Evolutionary conservation across 2,888 invertebrate species (phyloP).

Genomic region (Drosophila formosana): DNA sequence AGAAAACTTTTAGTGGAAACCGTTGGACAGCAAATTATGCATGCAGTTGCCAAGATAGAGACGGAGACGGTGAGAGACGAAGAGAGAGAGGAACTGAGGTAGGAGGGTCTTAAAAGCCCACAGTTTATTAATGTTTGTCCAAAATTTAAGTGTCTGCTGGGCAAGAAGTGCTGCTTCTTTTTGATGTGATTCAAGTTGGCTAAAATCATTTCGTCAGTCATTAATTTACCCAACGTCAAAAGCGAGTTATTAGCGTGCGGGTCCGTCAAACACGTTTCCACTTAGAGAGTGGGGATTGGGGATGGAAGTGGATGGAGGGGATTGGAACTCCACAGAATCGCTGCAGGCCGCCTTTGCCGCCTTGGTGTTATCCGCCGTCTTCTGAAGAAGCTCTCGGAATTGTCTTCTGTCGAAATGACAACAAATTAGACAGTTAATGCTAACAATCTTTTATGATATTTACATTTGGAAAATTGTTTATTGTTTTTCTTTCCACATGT

Average conservation of each 20-base stretch:
- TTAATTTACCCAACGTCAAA: conserved; percentile 73
- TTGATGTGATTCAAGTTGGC: conserved; percentile 70
- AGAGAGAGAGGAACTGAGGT: no score
- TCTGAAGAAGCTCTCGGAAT: conserved; percentile 69
- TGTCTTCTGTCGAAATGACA: conserved; percentile 62
- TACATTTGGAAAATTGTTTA: conserved; percentile 69
- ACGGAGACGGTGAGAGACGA: neutral
- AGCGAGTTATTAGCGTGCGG: conserved; percentile 77
- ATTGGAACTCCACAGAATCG: conserved; percentile 36
- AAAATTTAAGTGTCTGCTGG: conserved; percentile 70
- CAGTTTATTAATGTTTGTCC: conserved; percentile 77
- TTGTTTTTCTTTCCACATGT: conserved; percentile 24
- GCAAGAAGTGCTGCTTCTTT: conserved; percentile 13
- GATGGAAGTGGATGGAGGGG: neutral
- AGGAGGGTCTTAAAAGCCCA: conserved; percentile 62
- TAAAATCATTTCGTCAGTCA: conserved; percentile 77
- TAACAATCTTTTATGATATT: conserved; percentile 79
- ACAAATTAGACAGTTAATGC: conserved; percentile 79
- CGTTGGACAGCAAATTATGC: conserved; percentile 74
- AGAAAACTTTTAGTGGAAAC: conserved; percentile 71
- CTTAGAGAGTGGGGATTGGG: neutral
- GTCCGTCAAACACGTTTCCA: conserved; percentile 69
- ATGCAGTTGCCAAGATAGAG: conserved; percentile 51
- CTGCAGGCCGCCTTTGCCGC: conserved; percentile 63
- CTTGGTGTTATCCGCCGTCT: conserved; percentile 52